These are phyloP conservation scores for Muraenolepis orangiensis DNA, from an alignment of 2,797 vertebrate species.

Conservation along the genomic window DNA sequence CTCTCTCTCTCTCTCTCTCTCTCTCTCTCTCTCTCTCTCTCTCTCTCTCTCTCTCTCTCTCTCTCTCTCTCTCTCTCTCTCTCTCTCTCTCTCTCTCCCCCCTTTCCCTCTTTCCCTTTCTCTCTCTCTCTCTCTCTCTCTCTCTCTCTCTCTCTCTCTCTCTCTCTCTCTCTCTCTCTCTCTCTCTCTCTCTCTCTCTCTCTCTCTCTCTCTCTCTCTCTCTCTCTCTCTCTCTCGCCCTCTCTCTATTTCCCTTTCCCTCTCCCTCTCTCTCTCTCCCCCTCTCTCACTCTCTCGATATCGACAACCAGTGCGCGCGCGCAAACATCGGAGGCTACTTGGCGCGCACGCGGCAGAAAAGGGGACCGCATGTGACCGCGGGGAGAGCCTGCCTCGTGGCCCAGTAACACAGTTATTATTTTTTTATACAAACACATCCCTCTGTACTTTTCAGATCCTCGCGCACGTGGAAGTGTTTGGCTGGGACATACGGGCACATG, in stretches of 20 bases:
- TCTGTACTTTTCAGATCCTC: not conserved
- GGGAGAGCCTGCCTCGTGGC: conserved; percentile 52
- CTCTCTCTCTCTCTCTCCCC: too few species aligned
- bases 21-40: too few species aligned
- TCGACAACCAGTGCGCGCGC: not conserved
- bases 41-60: too few species aligned
- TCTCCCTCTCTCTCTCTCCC: too few species aligned
- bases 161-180: too few species aligned
- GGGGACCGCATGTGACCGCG: conserved; percentile 52
- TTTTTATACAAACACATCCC: conserved; percentile 35
- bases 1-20: too few species aligned
- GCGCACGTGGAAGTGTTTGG: conserved; percentile 44
- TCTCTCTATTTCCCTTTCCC: not conserved
- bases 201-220: not conserved
- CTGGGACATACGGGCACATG: conserved; percentile 1
- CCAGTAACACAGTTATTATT: conserved; percentile 60
- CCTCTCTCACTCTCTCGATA: not conserved
- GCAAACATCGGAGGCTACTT: not conserved
- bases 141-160: too few species aligned
- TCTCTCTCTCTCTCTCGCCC: not conserved
- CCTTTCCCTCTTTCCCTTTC: too few species aligned
- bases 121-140: too few species aligned
- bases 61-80: too few species aligned
- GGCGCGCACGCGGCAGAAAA: conserved; percentile 50
- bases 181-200: not conserved